phyloP scores from a whole-genome alignment of 2,888 invertebrate species.

The Drosophila cognata region DNA sequence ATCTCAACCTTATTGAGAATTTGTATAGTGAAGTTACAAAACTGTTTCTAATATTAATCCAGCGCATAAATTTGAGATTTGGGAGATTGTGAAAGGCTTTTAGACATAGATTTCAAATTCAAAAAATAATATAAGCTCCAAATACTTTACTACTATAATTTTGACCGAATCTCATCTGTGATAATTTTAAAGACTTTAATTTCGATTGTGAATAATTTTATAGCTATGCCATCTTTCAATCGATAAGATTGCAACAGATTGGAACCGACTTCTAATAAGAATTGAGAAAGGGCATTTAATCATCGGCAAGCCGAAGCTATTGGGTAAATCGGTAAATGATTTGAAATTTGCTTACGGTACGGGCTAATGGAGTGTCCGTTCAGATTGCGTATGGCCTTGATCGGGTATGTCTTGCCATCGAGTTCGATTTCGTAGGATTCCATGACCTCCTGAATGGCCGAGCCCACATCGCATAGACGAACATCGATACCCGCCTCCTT shows the following conservation, averaged over 20 bases:
- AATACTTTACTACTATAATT: too few relatives aligned
- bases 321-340: background rate
- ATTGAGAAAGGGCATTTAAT: background rate
- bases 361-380: slow-evolving; percentile 99
- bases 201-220: too few relatives aligned
- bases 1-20: too few relatives aligned
- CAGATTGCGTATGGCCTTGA: slow-evolving; percentile 98
- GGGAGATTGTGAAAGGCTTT: too few relatives aligned
- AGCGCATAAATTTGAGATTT: too few relatives aligned
- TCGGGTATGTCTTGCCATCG: slow-evolving; percentile 97
- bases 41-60: too few relatives aligned
- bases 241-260: background rate
- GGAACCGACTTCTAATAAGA: background rate
- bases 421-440: slow-evolving; percentile 99
- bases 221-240: background rate
- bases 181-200: background rate
- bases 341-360: slow-evolving; percentile 90
- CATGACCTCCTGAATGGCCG: slow-evolving; percentile 99
- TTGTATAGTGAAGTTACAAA: too few relatives aligned
- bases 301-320: background rate
- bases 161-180: too few relatives aligned
- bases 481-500: slow-evolving; percentile 98
- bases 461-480: slow-evolving; percentile 97
- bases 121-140: too few relatives aligned
- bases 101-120: too few relatives aligned